Evolutionary conservation across 2,888 invertebrate species (phyloP), one percentile per base, ranked within the genome.

Genomic region (Frankliniella fusca): DNA sequence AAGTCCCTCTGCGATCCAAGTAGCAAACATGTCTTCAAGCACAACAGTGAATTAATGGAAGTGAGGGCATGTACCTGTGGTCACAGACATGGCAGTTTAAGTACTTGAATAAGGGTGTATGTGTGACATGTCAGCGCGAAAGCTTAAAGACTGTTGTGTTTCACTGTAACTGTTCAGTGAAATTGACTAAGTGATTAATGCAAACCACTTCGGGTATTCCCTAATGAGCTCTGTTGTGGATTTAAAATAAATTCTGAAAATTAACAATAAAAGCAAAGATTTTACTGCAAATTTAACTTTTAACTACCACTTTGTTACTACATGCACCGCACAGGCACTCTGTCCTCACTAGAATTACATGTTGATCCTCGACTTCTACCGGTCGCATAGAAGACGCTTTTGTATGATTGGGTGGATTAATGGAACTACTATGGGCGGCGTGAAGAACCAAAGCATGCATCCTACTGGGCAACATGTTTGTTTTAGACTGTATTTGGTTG

Each of bases 1-100:
- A 38, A 48, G 82, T 83, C 86, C 86, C 86, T 86, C 86, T 86
- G 86, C 86, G 83, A 84, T 86, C 86, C 86, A 86, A 86, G 86
- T 86, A 86, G 85, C 85, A 85, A 84, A 83, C 81, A 82, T 50
- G 81, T 80, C 81, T 50, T 82, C 80, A 81, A 81, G 82, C 65
- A 80, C 83, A 81, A 82, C 82, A 84, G 80, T 81, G 28, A 27
- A 61, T 80, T 38, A 50, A 27, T 49, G 27, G 65, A 20, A 3
- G 28, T 81, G 38, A 65, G 20, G 38, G 38, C 28, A 65, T 50
- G 27, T 80, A 23, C 20, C n/a, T 23, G 0, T 20, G 54, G 20
- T 54, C n/a, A 48, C 49, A 48, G 10, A 10, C 38, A 23, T 8
- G 7, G 48, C 49, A 38, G 10, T 38, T 12, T 7, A 80, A 80